Evolutionary conservation across 2,113 vertebrate species (phyloP).

Genomic region (Vidua macroura): DNA sequence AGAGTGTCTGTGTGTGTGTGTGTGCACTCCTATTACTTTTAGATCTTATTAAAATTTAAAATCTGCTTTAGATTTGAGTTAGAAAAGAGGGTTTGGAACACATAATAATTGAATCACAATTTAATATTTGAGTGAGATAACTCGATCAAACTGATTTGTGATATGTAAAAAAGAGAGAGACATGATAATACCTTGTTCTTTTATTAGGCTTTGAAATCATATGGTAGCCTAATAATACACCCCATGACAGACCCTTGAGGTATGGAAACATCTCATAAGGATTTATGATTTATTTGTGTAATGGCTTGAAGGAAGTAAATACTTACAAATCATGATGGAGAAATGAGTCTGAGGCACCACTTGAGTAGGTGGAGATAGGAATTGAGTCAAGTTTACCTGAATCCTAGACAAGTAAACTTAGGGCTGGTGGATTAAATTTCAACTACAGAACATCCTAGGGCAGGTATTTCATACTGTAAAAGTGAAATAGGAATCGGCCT

Average conservation of each 20-base stretch:
- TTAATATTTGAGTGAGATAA: not conserved
- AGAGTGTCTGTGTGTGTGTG: not conserved
- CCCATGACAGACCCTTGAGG: not conserved
- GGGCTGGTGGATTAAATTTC: not conserved
- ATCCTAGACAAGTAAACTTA: not conserved
- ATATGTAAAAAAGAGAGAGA: not conserved
- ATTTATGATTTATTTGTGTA: constrained; percentile 12
- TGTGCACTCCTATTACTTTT: not conserved
- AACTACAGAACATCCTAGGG: not conserved
- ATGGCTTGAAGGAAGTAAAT: not conserved
- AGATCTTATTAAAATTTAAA: not conserved
- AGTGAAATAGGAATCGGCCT: not conserved
- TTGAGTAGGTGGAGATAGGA: not conserved
- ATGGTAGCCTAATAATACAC: not conserved
- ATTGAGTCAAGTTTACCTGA: not conserved
- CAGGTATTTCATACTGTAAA: not conserved
- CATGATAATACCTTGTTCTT: not conserved
- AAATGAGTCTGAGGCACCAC: not conserved
- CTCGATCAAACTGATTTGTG: not conserved
- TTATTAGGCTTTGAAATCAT: not conserved
- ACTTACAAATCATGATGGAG: not conserved
- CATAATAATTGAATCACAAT: not conserved
- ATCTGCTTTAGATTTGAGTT: not conserved
- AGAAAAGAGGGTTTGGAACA: not conserved
- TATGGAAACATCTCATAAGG: not conserved